A percentile compares a stretch with the other conserved stretches of the same genome.
Evolutionary conservation across 2,888 invertebrate species (phyloP).

Genomic region (Hydriomena furcata): DNA sequence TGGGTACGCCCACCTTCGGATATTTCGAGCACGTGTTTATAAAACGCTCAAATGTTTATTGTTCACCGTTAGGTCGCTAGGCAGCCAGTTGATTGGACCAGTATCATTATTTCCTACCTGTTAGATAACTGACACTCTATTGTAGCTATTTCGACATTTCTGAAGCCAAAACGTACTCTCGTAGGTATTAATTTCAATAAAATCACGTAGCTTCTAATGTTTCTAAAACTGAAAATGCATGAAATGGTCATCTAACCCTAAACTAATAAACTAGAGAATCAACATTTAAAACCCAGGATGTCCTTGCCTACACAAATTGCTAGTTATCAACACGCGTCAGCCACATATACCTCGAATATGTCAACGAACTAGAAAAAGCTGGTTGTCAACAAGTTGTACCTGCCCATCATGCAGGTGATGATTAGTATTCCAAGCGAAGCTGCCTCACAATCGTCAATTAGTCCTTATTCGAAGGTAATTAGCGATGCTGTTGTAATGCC

Average conservation of each 20-base stretch:
- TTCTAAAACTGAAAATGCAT: no score
- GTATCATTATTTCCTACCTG: conserved; percentile 4
- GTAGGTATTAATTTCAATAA: no score
- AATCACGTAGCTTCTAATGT: no score
- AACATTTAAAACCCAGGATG: no score
- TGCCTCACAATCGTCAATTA: conserved; percentile 25
- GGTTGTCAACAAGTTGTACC: no score
- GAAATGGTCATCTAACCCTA: no score
- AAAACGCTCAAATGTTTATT: conserved; percentile 15
- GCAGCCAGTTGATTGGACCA: not conserved
- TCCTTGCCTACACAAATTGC: no score
- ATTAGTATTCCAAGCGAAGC: conserved; percentile 18
- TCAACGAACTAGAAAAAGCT: no score
- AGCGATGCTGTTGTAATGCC: conserved; percentile 8
- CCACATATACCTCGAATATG: no score
- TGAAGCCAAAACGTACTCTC: no score
- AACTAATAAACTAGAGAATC: no score
- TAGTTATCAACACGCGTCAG: no score
- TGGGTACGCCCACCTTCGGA: conserved; percentile 12
- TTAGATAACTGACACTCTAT: not conserved
- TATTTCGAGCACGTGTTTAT: conserved; percentile 23
- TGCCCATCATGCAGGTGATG: conserved; percentile 4
- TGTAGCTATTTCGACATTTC: conserved; percentile 3
- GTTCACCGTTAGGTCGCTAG: not conserved
- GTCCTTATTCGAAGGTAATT: conserved; percentile 22